Evolutionary conservation across 1,140 invertebrate species (phyloP).

Genomic region (Procambarus clarkii): DNA sequence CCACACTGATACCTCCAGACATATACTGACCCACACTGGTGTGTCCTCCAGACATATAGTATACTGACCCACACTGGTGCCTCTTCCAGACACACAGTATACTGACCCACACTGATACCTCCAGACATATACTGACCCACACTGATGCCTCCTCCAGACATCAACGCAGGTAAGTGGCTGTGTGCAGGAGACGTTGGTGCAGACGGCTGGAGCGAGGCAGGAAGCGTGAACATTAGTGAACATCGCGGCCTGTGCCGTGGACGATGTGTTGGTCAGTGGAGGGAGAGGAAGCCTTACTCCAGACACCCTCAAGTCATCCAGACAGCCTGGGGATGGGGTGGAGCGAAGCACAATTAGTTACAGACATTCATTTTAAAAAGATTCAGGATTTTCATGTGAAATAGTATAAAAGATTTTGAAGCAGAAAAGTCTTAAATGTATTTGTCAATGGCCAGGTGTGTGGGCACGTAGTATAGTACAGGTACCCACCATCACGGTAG

Average conservation of each 20-base stretch:
- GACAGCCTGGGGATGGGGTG: conserved; percentile 18
- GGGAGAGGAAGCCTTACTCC: conserved; percentile 36
- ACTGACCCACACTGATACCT: neutral
- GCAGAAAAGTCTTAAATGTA: too few relatives aligned
- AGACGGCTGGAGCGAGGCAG: conserved; percentile 23
- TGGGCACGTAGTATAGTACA: neutral
- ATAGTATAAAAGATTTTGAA: too few relatives aligned
- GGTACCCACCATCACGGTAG: conserved; percentile 29
- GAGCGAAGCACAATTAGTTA: too few relatives aligned
- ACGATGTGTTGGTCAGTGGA: conserved; percentile 20
- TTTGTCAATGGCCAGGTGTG: too few relatives aligned
- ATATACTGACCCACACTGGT: too few relatives aligned
- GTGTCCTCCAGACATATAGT: too few relatives aligned
- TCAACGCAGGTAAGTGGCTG: conserved; percentile 52
- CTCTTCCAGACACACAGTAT: too few relatives aligned
- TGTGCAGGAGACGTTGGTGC: conserved; percentile 44
- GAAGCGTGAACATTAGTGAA: conserved; percentile 22
- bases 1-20: too few relatives aligned
- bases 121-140: conserved; percentile 29
- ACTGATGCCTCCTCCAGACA: conserved; percentile 42
- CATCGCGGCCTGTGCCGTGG: conserved; percentile 35
- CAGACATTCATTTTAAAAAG: too few relatives aligned
- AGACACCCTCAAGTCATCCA: conserved; percentile 54
- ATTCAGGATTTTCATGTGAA: too few relatives aligned
- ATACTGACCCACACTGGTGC: too few relatives aligned